A percentile compares a stretch with the other conserved stretches of the same genome.
phyloP scores from a whole-genome alignment of 2,888 invertebrate genomes.

The Creontiades dilutus region DNA sequence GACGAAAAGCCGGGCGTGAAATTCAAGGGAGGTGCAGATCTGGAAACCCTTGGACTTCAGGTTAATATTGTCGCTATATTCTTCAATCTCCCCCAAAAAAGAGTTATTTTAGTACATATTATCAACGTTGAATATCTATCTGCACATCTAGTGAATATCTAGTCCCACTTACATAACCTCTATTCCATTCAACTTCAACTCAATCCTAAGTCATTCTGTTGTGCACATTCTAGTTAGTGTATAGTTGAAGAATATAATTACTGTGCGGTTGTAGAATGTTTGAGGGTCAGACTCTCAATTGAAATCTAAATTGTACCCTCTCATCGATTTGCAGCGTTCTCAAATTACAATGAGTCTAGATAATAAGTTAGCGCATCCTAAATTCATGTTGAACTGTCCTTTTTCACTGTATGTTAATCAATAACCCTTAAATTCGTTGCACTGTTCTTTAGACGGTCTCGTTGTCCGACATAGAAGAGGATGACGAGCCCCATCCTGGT shows the following conservation, averaged over 20 bases:
- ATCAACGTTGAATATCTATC: neutral
- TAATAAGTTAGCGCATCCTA: neutral
- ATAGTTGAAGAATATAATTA: too few species aligned
- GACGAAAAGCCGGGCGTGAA: slow-evolving; percentile 95
- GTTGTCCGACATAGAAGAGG: slow-evolving; percentile 86
- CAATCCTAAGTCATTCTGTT: too few species aligned
- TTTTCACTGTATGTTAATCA: neutral
- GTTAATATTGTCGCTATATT: slow-evolving; percentile 3
- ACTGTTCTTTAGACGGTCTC: slow-evolving; percentile 79
- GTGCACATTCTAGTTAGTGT: too few species aligned
- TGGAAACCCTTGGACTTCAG: slow-evolving; percentile 87
- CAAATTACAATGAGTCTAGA: neutral
- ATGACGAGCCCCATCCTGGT: slow-evolving; percentile 85
- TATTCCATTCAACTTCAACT: too few species aligned
- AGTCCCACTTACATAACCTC: too few species aligned
- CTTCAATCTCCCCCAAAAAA: too few species aligned
- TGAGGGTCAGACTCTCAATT: too few species aligned
- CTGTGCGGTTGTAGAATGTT: too few species aligned
- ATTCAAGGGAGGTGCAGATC: slow-evolving; percentile 87
- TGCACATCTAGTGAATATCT: too few species aligned
- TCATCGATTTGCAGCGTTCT: too few species aligned
- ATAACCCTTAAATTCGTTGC: neutral
- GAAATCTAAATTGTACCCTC: too few species aligned
- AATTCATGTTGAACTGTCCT: neutral
- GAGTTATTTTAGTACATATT: neutral